Evolutionary conservation across 2,888 invertebrate species (phyloP), one percentile per base, ranked within the genome.

Genomic region (Trissolcus japonicus): DNA sequence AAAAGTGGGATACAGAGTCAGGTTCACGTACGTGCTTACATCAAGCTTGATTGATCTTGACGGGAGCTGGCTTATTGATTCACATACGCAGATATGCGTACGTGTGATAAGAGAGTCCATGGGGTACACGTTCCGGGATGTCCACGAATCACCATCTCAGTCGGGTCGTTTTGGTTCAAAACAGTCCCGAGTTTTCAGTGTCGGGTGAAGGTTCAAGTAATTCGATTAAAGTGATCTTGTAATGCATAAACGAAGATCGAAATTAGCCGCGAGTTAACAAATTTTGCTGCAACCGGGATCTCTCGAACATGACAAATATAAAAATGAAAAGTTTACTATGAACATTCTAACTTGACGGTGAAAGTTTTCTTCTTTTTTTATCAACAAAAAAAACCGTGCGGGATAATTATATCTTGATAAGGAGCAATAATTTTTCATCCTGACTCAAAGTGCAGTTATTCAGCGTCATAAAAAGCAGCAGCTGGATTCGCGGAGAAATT

Each of bases 141-240:
- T 57, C 69, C 72, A 68, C 63, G 75, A 79, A 79, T 75, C 71
- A 71, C 71, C 79, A 76, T 79, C 76, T 73, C 62, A 51, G 77
- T 72, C 60, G 72, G 73, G 68, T 71, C 66, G 75, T 4, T 69
- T 80, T 57, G 76, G 79, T 74, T 53, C 19, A 19, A n/a, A n/a
- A 19, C 60, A 79, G 74, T 80, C 80, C 81, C 78, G 80, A 79
- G 69, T 76, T 79, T 79, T 76, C 71, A 71, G 80, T 61, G 76
- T 73, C 72, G 79, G 84, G 83, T 84, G 84, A 84, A 84, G 84
- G 84, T 84, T 84, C 83, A 82, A 81, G 81, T 82, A 83, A 83
- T 83, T 84, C 83, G 84, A 84, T 84, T 84, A 84, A 82, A 83
- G 84, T 84, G 83, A 63, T 46, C 67, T 62, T 59, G 68, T 55